Percentiles rank a stretch among this genome's conserved stretches.
These are phyloP conservation scores for Saccopteryx leptura DNA, from an alignment of 2,113 vertebrate species.

Conservation along the genomic window DNA sequence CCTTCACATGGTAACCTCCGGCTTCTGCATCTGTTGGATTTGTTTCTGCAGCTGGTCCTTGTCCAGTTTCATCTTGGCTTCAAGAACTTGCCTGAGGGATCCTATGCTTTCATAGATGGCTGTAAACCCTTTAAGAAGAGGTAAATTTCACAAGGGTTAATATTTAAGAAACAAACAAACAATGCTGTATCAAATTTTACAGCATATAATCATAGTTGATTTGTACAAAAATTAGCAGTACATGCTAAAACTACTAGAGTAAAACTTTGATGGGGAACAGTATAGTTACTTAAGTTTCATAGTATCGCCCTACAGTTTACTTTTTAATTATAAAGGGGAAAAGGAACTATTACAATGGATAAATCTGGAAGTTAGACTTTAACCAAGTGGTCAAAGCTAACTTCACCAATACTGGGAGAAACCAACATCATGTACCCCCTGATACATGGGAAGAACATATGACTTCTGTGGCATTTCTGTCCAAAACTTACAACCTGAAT, in stretches of 20 bases:
- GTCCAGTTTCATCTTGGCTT: slow-evolving; percentile 91
- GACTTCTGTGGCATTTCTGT: background rate
- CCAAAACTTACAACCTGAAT: background rate
- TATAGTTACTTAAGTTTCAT: background rate
- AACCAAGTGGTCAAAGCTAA: background rate
- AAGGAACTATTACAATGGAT: background rate
- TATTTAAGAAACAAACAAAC: background rate
- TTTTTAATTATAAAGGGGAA: background rate
- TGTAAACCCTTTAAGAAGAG: slow-evolving; percentile 87
- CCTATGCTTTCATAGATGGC: slow-evolving; percentile 92
- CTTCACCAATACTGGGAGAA: background rate
- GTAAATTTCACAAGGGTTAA: slow-evolving; percentile 46
- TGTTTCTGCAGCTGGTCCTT: slow-evolving; percentile 91
- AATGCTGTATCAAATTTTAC: background rate
- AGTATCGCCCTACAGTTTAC: background rate
- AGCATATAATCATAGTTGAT: background rate
- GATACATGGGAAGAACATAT: background rate
- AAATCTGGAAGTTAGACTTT: background rate
- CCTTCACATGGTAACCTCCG: slow-evolving; percentile 84
- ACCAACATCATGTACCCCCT: background rate
- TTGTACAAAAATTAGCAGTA: background rate
- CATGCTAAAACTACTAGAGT: background rate
- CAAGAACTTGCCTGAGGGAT: slow-evolving; percentile 90
- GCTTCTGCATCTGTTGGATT: slow-evolving; percentile 88
- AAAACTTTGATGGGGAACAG: background rate